Base-by-base conservation (phyloP, 2,113 vertebrate species). In the Chaenogobius annularis region DNA sequence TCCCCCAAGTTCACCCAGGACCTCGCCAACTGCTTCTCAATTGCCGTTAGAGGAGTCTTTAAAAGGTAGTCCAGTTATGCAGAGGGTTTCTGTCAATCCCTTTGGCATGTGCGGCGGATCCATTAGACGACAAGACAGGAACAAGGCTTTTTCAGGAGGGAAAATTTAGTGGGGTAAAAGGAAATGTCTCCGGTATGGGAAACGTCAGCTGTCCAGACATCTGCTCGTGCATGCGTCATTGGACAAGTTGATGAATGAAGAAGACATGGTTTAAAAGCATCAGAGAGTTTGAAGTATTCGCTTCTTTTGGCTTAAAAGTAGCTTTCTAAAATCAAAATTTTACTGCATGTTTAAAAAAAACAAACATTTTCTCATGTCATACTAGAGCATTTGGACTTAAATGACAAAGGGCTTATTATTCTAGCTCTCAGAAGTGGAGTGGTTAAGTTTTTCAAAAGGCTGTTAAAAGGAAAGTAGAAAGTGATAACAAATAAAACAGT, bases 171-270 rank as follows among this genome's bases (percentile, higher is more conserved):
- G 65, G 73, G 58, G 71, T 46, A 70, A 70, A 7, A 10, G 74
- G 80, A 80, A 83, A 69, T 20, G 73, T 78, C 59, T 85, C 72
- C 55, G 20, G 73, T 73, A 81, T 85, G 82, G 86, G 75, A 82
- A 83, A 80, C 74, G 69, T 88, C 86, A 86, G 48, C 74, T 71
- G 85, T 81, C 80, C 50, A 58, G 35, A 75, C 82, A 70, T 82
- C 54, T 80, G 71, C 71, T 74, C 48, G 54, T 71, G 54, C 52
- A 35, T 71, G 77, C 8, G 17, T 82, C 56, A 67, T 66, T 37
- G 5, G 55, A 68, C n/a, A 31, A 15, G 56, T 72, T 58, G 43
- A 58, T 70, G 78, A 70, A 58, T 73, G 52, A 85, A 73, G 67
- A 55, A 63, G 67, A 68, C 59, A 68, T 75, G 54, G 56, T 31